These are phyloP conservation scores for Mesembrinibis cayennensis DNA, from an alignment of 2,113 vertebrate species.

Conservation along the genomic window DNA sequence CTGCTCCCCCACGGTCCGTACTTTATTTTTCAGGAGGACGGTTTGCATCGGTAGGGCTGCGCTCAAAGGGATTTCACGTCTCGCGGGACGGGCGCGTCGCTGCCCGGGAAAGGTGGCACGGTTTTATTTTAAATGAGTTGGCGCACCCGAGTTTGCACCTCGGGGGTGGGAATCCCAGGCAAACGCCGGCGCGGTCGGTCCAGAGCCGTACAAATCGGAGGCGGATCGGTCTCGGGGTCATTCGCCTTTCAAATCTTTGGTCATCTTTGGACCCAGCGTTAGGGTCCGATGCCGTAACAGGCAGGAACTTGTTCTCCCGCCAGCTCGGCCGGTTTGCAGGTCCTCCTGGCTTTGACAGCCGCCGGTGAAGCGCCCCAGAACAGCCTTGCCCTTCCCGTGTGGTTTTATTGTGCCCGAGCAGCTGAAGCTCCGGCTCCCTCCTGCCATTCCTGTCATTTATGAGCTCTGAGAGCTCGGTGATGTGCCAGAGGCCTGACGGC, in stretches of 20 bases:
- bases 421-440: background rate
- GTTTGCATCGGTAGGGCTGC: rapidly evolving
- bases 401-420: background rate
- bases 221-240: rapidly evolving
- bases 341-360: background rate
- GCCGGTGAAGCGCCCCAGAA: background rate
- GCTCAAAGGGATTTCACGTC: background rate
- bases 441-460: background rate
- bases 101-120: rapidly evolving
- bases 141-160: background rate
- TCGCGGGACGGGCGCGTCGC: rapidly evolving
- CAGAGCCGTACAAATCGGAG: rapidly evolving
- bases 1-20: background rate
- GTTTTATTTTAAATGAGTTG: too few relatives aligned
- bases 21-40: background rate
- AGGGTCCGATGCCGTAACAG: background rate
- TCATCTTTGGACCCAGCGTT: background rate
- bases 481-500: rapidly evolving
- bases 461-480: background rate
- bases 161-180: background rate
- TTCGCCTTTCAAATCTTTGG: background rate
- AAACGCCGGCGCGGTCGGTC: rapidly evolving
- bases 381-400: background rate
- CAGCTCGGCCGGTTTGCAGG: background rate
- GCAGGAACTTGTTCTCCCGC: background rate